Evolutionary conservation across 2,113 vertebrate species (phyloP), one percentile per base, ranked within the genome.

Genomic region (Riparia riparia): DNA sequence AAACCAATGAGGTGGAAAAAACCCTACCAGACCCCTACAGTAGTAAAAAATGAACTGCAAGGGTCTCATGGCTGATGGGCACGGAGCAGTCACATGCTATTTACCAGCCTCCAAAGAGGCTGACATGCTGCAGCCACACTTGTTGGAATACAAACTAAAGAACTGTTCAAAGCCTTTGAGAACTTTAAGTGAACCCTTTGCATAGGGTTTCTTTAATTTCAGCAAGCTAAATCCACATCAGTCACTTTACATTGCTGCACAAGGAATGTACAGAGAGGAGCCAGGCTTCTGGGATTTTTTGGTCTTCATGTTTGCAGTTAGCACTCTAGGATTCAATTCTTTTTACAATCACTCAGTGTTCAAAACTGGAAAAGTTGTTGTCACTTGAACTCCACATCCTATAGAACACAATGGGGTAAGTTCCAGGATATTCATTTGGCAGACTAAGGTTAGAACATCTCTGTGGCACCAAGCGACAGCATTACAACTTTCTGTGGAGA

Each of bases 341-440:
- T 69, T 69, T 73, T 21, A 56, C 31, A n/a, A 6, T 10, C 15
- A 25, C 26, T 74, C 45, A 7, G 11, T 34, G 24, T 24, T 72
- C 18, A 51, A 60, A 94, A 50, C 7, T 18, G 11, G 42, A 25
- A 41, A n/a, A 61, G 6, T 2, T 61, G 4, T 3, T 51, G 14
- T 22, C 17, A 71, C 15, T 63, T 79, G 19, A 82, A 65, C 50
- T 24, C 22, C 14, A 63, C 13, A 22, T 41, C 49, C 28, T 45
- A 8, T 2, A 51, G 45, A 37, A 44, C 42, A 85, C 8, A 53
- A 54, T 0, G 0, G 7, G 4, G 19, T 14, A 45, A 58, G 3
- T 17, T 10, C 24, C 39, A 80, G 12, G 39, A 34, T 37, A 37
- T 10, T 82, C 1, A 14, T n/a, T 28, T 57, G 21, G 12, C 78